phyloP scores from a whole-genome alignment of 2,888 invertebrate species.

The Rhagium mordax region DNA sequence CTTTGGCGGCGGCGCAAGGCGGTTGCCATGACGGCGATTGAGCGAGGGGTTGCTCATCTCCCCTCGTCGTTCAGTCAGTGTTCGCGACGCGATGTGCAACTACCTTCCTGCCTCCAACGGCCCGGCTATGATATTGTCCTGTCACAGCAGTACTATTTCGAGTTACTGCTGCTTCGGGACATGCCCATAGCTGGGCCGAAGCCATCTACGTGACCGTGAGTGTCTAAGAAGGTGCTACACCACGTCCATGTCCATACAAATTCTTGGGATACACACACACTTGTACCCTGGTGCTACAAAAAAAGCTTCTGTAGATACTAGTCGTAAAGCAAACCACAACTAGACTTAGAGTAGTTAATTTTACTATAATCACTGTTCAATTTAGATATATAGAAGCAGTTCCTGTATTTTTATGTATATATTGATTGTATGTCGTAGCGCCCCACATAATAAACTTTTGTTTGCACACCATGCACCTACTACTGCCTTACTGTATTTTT shows the following conservation, averaged over 20 bases:
- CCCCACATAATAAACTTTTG: conserved; percentile 36
- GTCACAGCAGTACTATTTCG: conserved; percentile 94
- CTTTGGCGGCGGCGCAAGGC: conserved; percentile 69
- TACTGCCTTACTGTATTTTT: conserved; percentile 32
- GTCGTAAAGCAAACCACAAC: conserved; percentile 24
- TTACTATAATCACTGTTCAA: conserved; percentile 38
- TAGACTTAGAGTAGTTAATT: conserved; percentile 29
- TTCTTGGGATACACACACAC: conserved; percentile 19
- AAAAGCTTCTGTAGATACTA: conserved; percentile 1
- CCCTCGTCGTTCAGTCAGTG: conserved; percentile 73
- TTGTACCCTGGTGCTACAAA: conserved; percentile 5
- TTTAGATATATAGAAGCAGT: conserved; percentile 36
- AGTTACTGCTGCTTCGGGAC: conserved; percentile 95
- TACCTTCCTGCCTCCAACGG: conserved; percentile 34
- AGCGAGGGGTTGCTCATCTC: conserved; percentile 64
- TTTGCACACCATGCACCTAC: conserved; percentile 41
- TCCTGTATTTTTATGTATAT: conserved; percentile 41
- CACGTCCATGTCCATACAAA: neutral
- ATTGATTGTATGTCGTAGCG: conserved; percentile 50
- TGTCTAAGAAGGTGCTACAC: conserved; percentile 5
- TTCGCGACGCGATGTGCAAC: conserved; percentile 68
- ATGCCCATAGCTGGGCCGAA: conserved; percentile 77
- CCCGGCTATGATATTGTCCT: conserved; percentile 92
- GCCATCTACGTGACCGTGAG: conserved; percentile 35
- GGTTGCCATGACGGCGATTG: conserved; percentile 69